Base-by-base conservation (phyloP, 1,140 invertebrate species). In the Aphidius gifuensis region DNA sequence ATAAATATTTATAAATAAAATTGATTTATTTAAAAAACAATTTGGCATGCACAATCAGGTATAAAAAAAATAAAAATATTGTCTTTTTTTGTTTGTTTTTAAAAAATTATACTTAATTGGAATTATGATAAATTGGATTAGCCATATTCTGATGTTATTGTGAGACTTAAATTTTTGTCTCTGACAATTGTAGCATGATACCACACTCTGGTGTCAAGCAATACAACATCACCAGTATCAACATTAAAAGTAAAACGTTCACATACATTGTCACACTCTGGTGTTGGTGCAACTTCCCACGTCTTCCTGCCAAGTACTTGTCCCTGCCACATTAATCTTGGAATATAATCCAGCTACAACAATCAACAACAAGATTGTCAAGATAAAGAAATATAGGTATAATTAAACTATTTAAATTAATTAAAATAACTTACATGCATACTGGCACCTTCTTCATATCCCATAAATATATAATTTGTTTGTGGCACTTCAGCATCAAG, bases 401-500 rank as follows among this genome's bases (percentile, higher is more conserved):
- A 53, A 44, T 56, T 9, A 54, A n/a, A 46, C 61, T 21, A 58
- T 58, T 60, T 21, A 46, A 5, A 42, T 16, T 21, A 38, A 23
- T 16, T 44, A 58, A 11, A 44, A n/a, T 23, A 6, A 5, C 86
- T 86, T 85, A 96, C 94, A 83, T 97, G 95, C 89, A 97, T 90
- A 45, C 92, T 87, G 46, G 94, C 94, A 64, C 94, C 94, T 75
- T 92, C 89, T 68, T 94, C 91, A 70, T 92, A 94, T 57, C 92
- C 92, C 86, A 97, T 90, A 74, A 98, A 96, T 66, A 97, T 90
- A 85, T 94, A 97, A 83, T 97, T 95, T 53, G 91, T 90, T 58
- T 88, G 88, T 51, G 93, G 91, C 66, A 90, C 88, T 80, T 96
- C 93, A n/a, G 93, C 89, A 79, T 92, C 87, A 40, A 85, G 82